Percentiles rank a stretch among this genome's conserved stretches.
These are phyloP conservation scores for Drosophila bocki DNA, from an alignment of 1,140 invertebrate species.

Conservation along the genomic window DNA sequence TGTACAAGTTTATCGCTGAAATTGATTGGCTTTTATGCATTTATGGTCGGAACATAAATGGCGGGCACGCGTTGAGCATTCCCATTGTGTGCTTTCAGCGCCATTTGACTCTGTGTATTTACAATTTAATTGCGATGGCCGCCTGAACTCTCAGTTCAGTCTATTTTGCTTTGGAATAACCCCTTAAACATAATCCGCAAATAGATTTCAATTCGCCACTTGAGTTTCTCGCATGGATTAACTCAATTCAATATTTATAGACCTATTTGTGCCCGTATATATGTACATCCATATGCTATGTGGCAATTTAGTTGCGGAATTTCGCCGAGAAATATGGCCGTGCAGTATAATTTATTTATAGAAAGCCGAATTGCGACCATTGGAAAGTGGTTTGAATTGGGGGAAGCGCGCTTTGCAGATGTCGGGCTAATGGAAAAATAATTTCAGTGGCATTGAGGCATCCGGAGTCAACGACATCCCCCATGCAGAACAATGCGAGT, in stretches of 20 bases:
- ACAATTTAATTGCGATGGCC: conserved; percentile 40
- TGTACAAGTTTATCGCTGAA: conserved; percentile 40
- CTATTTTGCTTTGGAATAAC: conserved; percentile 4
- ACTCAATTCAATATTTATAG: conserved; percentile 76
- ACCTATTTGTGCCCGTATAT: conserved; percentile 37
- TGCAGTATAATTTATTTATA: conserved; percentile 68
- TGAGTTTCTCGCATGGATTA: conserved; percentile 28
- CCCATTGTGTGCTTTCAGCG: conserved; percentile 27
- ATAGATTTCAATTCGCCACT: conserved; percentile 40
- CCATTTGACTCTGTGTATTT: conserved; percentile 28
- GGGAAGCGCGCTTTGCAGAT: conserved; percentile 20
- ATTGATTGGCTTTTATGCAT: conserved; percentile 56
- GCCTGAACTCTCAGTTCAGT: conserved; percentile 18
- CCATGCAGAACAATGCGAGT: conserved; percentile 9
- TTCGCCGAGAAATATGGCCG: conserved; percentile 31
- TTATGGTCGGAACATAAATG: conserved; percentile 43
- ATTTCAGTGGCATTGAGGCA: conserved; percentile 40
- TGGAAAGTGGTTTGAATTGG: conserved; percentile 19
- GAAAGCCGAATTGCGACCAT: conserved; percentile 44
- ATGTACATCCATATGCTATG: conserved; percentile 9
- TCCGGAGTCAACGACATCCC: conserved; percentile 30
- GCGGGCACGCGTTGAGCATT: conserved; percentile 28
- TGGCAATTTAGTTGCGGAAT: conserved; percentile 52
- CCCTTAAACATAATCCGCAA: conserved; percentile 32
- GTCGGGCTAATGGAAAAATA: conserved; percentile 38